Evolutionary conservation across 2,797 vertebrate species (phyloP).

Genomic region (Amblyopsis hoosieri): DNA sequence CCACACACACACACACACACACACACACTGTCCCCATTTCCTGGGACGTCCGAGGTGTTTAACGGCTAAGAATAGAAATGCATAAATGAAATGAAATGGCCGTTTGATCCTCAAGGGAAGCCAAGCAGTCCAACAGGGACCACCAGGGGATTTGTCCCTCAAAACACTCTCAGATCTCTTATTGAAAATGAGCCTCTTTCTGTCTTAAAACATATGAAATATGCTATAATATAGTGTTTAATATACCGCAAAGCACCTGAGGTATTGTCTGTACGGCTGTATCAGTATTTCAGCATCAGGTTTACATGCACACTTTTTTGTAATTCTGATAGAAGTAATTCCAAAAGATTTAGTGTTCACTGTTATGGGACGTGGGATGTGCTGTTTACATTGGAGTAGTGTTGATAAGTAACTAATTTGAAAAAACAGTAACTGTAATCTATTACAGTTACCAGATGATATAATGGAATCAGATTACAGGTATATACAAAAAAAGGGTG

Average conservation of each 20-base stretch:
- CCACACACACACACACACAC: conserved; percentile 59
- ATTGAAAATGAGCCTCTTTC: conserved; percentile 59
- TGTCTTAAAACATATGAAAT: conserved; percentile 49
- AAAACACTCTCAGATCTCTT: conserved; percentile 35
- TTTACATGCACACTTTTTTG: too few relatives aligned
- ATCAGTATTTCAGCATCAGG: conserved; percentile 60
- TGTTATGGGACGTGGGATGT: too few relatives aligned
- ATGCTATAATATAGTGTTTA: conserved; percentile 44
- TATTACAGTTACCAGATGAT: too few relatives aligned
- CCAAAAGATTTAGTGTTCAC: too few relatives aligned
- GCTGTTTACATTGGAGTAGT: too few relatives aligned
- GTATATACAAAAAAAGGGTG: too few relatives aligned
- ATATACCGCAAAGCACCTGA: conserved; percentile 38
- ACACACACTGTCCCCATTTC: conserved; percentile 55
- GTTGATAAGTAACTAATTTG: too few relatives aligned
- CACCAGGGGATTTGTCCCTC: conserved; percentile 52
- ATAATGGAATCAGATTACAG: too few relatives aligned
- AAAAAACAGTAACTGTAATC: too few relatives aligned
- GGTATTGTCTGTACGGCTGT: conserved; percentile 67
- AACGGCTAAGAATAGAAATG: conserved; percentile 60
- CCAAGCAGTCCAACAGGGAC: conserved; percentile 34
- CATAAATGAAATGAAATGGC: conserved; percentile 50
- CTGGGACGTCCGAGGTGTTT: conserved; percentile 23
- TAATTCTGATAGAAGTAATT: too few relatives aligned
- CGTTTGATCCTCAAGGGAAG: conserved; percentile 41